Percentiles rank a stretch among this genome's conserved stretches.
Evolutionary conservation across 2,888 invertebrate genomes (phyloP).

Genomic region (Tenthredo notha): DNA sequence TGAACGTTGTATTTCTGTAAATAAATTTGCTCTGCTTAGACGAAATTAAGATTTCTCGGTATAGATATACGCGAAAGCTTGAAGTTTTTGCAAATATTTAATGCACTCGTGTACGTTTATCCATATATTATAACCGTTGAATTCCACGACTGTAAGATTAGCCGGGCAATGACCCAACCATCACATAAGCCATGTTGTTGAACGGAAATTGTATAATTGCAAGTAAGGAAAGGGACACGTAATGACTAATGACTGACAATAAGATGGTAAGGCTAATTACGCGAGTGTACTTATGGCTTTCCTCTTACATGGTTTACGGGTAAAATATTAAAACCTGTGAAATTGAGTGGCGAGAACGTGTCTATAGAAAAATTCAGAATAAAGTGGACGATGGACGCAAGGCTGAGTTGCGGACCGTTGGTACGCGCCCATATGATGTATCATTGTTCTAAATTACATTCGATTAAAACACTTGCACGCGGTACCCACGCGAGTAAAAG

Average conservation of each 20-base stretch:
- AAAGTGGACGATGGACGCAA: background rate
- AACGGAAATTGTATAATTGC: background rate
- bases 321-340: background rate
- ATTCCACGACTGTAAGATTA: conserved; percentile 1
- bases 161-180: background rate
- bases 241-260: background rate
- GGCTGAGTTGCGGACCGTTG: background rate
- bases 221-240: background rate
- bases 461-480: conserved; percentile 34
- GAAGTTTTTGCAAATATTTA: background rate
- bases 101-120: background rate
- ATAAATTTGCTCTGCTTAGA: background rate
- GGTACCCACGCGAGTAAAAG: conserved; percentile 1
- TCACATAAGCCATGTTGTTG: background rate
- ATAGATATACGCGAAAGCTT: background rate
- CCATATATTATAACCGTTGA: background rate
- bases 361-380: background rate
- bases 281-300: background rate
- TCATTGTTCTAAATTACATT: conserved; percentile 42
- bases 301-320: background rate
- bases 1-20: background rate
- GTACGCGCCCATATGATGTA: background rate
- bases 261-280: background rate
- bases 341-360: background rate
- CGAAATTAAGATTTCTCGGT: background rate